Evolutionary conservation across 92 coral and sea anemone species (phyloP).

Genomic region (Meandrina meandrites): DNA sequence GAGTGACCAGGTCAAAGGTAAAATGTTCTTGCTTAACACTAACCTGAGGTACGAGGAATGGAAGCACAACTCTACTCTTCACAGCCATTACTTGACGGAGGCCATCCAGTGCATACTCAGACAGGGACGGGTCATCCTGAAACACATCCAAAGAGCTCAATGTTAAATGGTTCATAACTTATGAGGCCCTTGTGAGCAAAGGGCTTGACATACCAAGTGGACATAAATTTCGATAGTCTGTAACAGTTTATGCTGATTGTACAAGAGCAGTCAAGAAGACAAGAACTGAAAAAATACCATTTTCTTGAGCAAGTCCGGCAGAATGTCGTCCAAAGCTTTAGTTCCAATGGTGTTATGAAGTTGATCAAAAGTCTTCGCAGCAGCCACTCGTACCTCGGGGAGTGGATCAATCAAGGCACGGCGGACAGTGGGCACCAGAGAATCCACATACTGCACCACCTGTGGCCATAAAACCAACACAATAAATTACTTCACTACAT

Average conservation of each 20-base stretch:
- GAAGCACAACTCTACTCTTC: slow-evolving; percentile 93
- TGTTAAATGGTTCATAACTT: not conserved
- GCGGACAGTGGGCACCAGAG: slow-evolving; percentile 93
- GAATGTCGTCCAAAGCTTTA: slow-evolving; percentile 90
- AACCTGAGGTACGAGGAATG: slow-evolving; percentile 98
- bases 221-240: not conserved
- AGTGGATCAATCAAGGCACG: slow-evolving; percentile 92
- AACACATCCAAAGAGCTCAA: not conserved
- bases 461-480: not conserved
- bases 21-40: not conserved
- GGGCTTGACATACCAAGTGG: not conserved
- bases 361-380: slow-evolving; percentile 95
- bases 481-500: not conserved
- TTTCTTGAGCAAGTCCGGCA: slow-evolving; percentile 78
- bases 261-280: no score
- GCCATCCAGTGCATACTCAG: slow-evolving; percentile 93
- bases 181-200: not conserved
- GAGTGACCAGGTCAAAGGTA: not conserved
- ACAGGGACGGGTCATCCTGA: slow-evolving; percentile 83
- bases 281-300: slow-evolving; percentile 55
- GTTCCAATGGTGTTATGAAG: slow-evolving; percentile 91
- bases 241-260: not conserved
- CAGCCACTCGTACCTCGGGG: slow-evolving; percentile 87
- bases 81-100: slow-evolving; percentile 95
- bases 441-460: slow-evolving; percentile 90